phyloP scores from a whole-genome alignment of 2,797 vertebrate species.

The Ctenopoma multispine region DNA sequence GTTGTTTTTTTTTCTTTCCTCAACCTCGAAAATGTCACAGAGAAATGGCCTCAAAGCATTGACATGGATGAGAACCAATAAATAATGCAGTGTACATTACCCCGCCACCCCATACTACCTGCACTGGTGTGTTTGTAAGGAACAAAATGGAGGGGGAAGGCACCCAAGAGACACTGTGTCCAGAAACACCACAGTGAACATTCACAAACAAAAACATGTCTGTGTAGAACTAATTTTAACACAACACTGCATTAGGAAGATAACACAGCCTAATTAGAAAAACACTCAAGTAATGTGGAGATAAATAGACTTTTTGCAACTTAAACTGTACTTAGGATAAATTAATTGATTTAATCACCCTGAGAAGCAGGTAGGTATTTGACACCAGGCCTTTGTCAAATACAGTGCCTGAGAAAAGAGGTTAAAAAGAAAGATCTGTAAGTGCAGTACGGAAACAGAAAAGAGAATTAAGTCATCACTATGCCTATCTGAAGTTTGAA shows the following conservation, averaged over 20 bases:
- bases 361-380: constrained; percentile 60
- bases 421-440: constrained; percentile 74
- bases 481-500: constrained; percentile 72
- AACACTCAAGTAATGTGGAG: not conserved
- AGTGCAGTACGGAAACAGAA: constrained; percentile 68
- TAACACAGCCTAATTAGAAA: not conserved
- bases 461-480: constrained; percentile 74
- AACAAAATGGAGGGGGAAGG: constrained; percentile 33
- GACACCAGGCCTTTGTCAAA: constrained; percentile 70
- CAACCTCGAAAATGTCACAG: constrained; percentile 79
- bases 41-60: constrained; percentile 74
- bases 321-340: constrained; percentile 9
- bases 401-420: constrained; percentile 59
- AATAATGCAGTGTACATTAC: constrained; percentile 79
- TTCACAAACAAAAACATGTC: constrained; percentile 21
- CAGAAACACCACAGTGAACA: constrained; percentile 28
- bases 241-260: not conserved
- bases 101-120: constrained; percentile 28
- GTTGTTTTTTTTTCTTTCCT: constrained; percentile 59
- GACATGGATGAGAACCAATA: constrained; percentile 76
- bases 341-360: constrained; percentile 67
- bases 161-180: constrained; percentile 21
- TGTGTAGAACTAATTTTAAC: constrained; percentile 12
- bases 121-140: constrained; percentile 34
- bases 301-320: not conserved